These are phyloP conservation scores for Tetragnatha montana DNA, from an alignment of 2,888 invertebrate species.

Conservation along the genomic window DNA sequence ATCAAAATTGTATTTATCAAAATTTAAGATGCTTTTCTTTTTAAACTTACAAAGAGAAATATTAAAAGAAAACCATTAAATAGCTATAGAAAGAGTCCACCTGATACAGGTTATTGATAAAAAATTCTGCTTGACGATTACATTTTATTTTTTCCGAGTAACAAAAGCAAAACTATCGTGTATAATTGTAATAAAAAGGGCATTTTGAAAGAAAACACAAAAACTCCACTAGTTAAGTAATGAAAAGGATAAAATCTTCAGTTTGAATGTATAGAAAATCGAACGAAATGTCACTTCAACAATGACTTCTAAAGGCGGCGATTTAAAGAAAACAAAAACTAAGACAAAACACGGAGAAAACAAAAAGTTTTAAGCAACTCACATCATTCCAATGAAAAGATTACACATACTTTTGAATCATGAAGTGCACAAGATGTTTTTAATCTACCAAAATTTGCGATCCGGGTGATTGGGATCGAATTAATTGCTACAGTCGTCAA, in stretches of 20 bases:
- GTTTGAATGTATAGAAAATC: background rate
- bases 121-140: no score
- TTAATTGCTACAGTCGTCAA: conserved; percentile 21
- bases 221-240: background rate
- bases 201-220: no score
- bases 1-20: no score
- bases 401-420: background rate
- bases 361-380: background rate
- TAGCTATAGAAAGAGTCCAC: no score
- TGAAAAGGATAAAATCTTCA: background rate
- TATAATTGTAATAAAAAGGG: no score
- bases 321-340: background rate
- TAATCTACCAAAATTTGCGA: background rate
- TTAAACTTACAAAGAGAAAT: no score
- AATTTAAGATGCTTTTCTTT: no score
- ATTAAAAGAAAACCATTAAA: no score
- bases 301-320: background rate
- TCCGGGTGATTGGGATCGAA: conserved; percentile 5
- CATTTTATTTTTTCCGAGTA: no score
- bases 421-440: background rate
- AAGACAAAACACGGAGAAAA: conserved; percentile 1
- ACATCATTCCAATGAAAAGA: background rate
- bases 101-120: no score
- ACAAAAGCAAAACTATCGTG: no score
- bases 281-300: background rate